Base-by-base conservation (phyloP, 2,113 vertebrate species). In the Cynopterus brachyotis region DNA sequence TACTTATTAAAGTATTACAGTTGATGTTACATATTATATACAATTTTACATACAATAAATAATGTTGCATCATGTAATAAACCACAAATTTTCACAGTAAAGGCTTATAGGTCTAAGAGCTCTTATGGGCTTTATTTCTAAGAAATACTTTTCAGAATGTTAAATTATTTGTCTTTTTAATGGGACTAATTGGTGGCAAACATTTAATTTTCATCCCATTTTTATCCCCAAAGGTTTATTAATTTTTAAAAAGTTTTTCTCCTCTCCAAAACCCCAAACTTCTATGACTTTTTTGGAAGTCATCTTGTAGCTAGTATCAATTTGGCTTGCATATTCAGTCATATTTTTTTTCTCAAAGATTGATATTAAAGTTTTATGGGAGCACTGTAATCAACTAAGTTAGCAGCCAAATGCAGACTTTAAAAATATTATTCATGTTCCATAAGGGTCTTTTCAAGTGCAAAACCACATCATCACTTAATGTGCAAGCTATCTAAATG, bases 401-500 rank as follows among this genome's bases (percentile, higher is more conserved):
- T 60, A 93, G 37, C 42, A 93, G 86, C 17, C 57, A 85, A 88
- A 69, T 86, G 0, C 5, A 96, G 8, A 75, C 30, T 76, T 89
- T 55, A 75, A 60, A 70, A 95, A 78, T 60, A 81, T 64, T 76
- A 88, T 92, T 89, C 50, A 70, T 42, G 28, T 85, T 83, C 32
- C 76, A 64, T 85, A 81, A 87, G 62, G 4, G 4, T 78, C 30
- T 96, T 92, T 89, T 47, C 72, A 95, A 96, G 28, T 42, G 8
- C 13, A 91, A 91, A 96, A 80, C 6, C 5, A 73, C 59, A 57
- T 45, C 67, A 72, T 28, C 32, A 59, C 64, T 95, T 95, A 92
- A 75, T 40, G 1, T 60, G 59, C 28, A 30, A 78, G 5, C 1
- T 69, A 20, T 42, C 76, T 75, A 83, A 81, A 10, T 16, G 9